Evolutionary conservation across 2,797 vertebrate genomes (phyloP), one percentile per base, ranked within the genome.

Genomic region (Sebastes aleutianus): DNA sequence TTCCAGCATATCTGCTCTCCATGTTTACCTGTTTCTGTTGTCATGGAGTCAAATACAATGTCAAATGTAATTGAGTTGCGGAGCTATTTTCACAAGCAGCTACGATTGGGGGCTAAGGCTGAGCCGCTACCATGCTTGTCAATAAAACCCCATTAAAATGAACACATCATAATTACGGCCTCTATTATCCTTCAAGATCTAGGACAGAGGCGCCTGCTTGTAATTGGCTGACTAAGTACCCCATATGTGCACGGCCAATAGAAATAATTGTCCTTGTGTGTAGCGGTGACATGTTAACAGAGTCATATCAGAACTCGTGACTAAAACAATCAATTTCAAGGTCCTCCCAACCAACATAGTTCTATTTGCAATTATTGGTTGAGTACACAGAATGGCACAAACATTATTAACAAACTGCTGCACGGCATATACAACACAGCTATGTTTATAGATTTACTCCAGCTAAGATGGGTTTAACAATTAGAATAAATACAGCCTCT

Each of bases 81-180:
- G 86, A 92, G 85, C 88, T 87, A 85, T 88, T 94, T 93, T 92
- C 91, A 88, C 79, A 89, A 90, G 89, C 93, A 90, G 80, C 89
- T 86, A 85, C 86, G 84, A 86, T 77, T 67, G 84, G 86, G 88
- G 84, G 77, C 43, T 78, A 84, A 87, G 78, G 79, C 88, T 87
- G 88, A 84, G 85, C 85, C 6, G 68, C 87, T 82, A 84, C 79
- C 76, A 79, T 89, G 88, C 90, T 91, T 91, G 94, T 95, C 94
- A 95, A 94, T 96, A 95, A 96, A 94, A 92, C 74, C 87, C 85
- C 80, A 92, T 94, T 93, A 93, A 92, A 92, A 93, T 91, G 83
- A 95, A 91, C 90, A 94, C 93, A 95, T 93, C 90, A 93, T 94
- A 94, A 94, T 94, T 93, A 95, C 86, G 84, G 84, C 80, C 88